These are phyloP conservation scores for Meloidogyne exigua DNA, from an alignment of 1,140 invertebrate genomes.

Conservation along the genomic window DNA sequence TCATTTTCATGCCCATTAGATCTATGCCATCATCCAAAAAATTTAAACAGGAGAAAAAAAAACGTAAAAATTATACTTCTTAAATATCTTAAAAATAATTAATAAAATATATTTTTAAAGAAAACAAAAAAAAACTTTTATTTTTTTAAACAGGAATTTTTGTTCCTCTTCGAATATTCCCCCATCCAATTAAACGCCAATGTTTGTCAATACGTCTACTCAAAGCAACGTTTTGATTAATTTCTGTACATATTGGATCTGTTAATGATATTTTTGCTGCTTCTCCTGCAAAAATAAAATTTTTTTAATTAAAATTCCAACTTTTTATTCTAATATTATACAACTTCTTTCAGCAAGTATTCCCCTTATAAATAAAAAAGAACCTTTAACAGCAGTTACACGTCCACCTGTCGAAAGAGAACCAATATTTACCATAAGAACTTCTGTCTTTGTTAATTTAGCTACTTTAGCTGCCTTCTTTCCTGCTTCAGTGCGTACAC, in stretches of 20 bases:
- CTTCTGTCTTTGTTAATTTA: conserved; percentile 82
- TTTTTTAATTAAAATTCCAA: no score
- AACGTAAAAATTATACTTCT: no score
- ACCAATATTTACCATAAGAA: conserved; percentile 96
- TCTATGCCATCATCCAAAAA: no score
- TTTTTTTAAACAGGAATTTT: conserved; percentile 27
- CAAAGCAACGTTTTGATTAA: conserved; percentile 96
- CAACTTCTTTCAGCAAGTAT: no score
- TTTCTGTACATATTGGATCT: conserved; percentile 95
- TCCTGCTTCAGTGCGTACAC: conserved; percentile 95
- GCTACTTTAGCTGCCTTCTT: conserved; percentile 92
- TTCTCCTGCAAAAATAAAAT: conserved; percentile 70
- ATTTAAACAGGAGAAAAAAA: no score
- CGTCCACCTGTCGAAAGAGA: conserved; percentile 94
- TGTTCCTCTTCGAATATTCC: conserved; percentile 71
- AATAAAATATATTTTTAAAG: background rate
- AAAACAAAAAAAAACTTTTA: background rate
- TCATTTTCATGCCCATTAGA: no score
- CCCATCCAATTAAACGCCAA: conserved; percentile 97
- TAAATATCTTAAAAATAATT: background rate
- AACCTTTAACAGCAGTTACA: conserved; percentile 85
- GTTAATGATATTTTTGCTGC: conserved; percentile 94
- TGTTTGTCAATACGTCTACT: conserved; percentile 96
- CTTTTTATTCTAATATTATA: no score
- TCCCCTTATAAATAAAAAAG: background rate